Evolutionary conservation across 1,140 invertebrate genomes (phyloP).

Genomic region (Danaus plexippus): DNA sequence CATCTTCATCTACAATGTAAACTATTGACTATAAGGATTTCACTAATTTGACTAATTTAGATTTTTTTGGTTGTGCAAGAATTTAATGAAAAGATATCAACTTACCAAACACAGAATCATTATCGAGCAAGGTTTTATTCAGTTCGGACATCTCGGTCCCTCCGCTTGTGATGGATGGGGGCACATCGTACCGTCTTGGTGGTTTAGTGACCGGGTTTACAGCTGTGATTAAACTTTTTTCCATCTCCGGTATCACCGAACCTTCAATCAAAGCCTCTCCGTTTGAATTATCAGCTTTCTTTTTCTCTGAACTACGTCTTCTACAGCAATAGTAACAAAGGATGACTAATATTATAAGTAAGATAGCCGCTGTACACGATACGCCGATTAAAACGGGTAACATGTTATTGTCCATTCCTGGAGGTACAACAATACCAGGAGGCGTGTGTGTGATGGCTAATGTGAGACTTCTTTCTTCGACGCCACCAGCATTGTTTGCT

Average conservation of each 20-base stretch:
- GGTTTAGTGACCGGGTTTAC: slow-evolving; percentile 87
- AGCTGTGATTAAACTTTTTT: slow-evolving; percentile 84
- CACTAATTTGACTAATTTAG: neutral
- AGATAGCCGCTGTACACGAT: slow-evolving; percentile 69
- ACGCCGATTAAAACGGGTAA: slow-evolving; percentile 71
- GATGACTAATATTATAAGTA: slow-evolving; percentile 76
- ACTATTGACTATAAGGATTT: neutral
- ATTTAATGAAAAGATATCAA: slow-evolving; percentile 22
- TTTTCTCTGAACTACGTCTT: slow-evolving; percentile 66
- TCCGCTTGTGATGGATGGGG: slow-evolving; percentile 77
- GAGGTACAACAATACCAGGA: slow-evolving; percentile 59
- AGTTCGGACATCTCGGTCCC: slow-evolving; percentile 84
- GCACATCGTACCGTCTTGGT: slow-evolving; percentile 79
- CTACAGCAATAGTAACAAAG: slow-evolving; percentile 80
- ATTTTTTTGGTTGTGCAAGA: neutral
- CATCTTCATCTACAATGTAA: neutral
- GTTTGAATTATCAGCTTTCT: slow-evolving; percentile 74
- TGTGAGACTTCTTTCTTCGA: slow-evolving; percentile 81
- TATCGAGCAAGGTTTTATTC: slow-evolving; percentile 83
- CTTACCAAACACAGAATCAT: slow-evolving; percentile 81
- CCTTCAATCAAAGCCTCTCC: slow-evolving; percentile 74
- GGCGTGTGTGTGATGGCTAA: slow-evolving; percentile 72
- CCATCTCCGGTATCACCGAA: slow-evolving; percentile 78
- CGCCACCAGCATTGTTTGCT: slow-evolving; percentile 88
- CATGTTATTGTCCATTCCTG: slow-evolving; percentile 63